Percentiles rank a stretch among this genome's conserved stretches.
Conservation (phyloP, 1,140 invertebrate species). For the Bradysia coprophila region DNA sequence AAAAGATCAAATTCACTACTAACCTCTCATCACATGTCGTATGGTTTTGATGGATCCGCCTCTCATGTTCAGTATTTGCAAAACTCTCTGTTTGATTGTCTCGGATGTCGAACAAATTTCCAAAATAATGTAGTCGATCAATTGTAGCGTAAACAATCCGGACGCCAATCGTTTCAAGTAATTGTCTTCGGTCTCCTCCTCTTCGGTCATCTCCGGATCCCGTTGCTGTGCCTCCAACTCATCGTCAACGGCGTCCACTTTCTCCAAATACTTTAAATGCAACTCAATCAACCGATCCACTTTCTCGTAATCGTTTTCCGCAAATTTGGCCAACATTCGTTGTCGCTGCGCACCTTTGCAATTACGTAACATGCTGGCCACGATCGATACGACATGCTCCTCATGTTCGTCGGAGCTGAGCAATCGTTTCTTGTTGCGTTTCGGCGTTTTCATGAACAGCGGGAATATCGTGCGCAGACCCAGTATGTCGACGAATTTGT, state of each 20-base stretch:
- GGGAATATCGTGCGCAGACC: conserved; percentile 94
- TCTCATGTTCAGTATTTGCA: conserved; percentile 73
- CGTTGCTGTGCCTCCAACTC: conserved; percentile 42
- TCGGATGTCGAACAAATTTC: conserved; percentile 71
- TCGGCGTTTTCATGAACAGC: conserved; percentile 97
- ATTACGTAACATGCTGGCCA: conserved; percentile 83
- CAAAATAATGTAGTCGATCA: conserved; percentile 89
- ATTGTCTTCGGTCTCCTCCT: conserved; percentile 61
- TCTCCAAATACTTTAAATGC: conserved; percentile 94
- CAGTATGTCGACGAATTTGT: conserved; percentile 97
- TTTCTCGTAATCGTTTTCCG: conserved; percentile 97
- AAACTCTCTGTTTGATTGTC: conserved; percentile 71
- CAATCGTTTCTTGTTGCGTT: conserved; percentile 65
- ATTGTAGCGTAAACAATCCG: conserved; percentile 88
- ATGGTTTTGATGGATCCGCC: conserved; percentile 89
- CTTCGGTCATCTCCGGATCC: conserved; percentile 30
- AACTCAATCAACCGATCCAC: conserved; percentile 90
- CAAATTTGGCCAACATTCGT: conserved; percentile 86
- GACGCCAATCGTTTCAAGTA: conserved; percentile 80
- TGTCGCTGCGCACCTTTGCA: conserved; percentile 79
- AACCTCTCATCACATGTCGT: conserved; percentile 80
- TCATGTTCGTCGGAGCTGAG: conserved; percentile 82
- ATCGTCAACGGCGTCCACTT: conserved; percentile 74
- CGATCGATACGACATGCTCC: conserved; percentile 90
- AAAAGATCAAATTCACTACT: conserved; percentile 3